phyloP scores from a whole-genome alignment of 2,113 vertebrate genomes.

The Erpornis zantholeuca region DNA sequence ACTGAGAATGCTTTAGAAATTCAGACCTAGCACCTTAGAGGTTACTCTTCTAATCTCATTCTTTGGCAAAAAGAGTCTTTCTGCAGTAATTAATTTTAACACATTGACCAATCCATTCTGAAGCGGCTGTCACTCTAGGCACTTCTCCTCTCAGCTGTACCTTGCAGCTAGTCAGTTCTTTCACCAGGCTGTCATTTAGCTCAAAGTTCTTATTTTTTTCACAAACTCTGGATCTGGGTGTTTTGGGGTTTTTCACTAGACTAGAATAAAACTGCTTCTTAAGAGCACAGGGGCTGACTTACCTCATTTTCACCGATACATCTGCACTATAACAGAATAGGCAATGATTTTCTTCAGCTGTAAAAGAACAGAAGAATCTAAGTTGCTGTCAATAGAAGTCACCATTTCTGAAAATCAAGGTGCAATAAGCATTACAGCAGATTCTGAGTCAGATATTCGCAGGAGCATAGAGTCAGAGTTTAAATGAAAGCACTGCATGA shows the following conservation, averaged over 20 bases:
- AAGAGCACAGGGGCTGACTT: neutral
- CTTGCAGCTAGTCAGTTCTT: neutral
- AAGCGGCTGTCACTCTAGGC: neutral
- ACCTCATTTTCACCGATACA: neutral
- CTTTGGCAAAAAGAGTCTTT: neutral
- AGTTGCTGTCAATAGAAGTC: neutral
- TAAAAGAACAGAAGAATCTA: neutral
- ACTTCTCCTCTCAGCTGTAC: neutral
- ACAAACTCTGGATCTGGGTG: neutral
- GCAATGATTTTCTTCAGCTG: neutral
- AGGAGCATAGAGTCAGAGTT: neutral
- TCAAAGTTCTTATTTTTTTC: neutral
- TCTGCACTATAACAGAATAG: neutral
- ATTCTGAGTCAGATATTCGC: neutral
- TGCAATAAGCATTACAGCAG: neutral
- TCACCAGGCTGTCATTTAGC: neutral
- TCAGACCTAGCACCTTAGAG: neutral
- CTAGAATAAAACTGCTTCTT: neutral
- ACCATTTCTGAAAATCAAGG: neutral
- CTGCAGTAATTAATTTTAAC: slow-evolving; percentile 5
- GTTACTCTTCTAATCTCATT: neutral
- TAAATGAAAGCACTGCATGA: neutral
- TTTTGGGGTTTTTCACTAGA: neutral
- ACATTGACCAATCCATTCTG: neutral
- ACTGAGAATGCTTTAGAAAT: neutral